Conservation (phyloP, 1,140 invertebrate species). For the Bombus impatiens region DNA sequence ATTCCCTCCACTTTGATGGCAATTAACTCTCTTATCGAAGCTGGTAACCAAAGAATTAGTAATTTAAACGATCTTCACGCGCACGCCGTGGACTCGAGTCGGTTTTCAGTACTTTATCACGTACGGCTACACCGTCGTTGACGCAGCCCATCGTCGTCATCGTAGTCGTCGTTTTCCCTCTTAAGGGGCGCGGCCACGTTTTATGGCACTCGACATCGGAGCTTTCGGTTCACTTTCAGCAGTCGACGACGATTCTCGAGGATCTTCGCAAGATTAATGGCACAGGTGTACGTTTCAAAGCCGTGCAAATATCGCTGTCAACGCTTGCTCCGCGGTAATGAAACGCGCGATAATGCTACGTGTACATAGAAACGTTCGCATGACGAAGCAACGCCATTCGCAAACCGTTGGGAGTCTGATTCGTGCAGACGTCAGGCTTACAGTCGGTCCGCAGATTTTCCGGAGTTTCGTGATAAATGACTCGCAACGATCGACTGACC, state of each 20-base stretch:
- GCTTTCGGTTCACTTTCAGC: conserved; percentile 38
- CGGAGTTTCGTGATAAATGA: neutral
- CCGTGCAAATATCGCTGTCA: conserved; percentile 73
- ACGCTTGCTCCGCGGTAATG: conserved; percentile 55
- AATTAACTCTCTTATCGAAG: conserved; percentile 42
- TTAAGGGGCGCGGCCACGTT: conserved; percentile 20
- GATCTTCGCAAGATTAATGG: conserved; percentile 70
- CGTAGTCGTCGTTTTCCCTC: conserved; percentile 19
- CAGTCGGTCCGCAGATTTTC: neutral
- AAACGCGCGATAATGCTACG: conserved; percentile 46
- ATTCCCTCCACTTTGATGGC: neutral
- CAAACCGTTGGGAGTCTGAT: neutral
- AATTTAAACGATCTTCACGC: conserved; percentile 36
- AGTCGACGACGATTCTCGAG: conserved; percentile 53
- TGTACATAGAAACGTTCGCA: conserved; percentile 31
- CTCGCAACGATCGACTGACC: neutral
- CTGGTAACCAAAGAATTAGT: conserved; percentile 44
- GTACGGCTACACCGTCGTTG: conserved; percentile 17
- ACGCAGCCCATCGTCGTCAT: neutral
- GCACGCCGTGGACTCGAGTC: neutral
- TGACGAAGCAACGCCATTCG: neutral
- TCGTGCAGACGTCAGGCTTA: neutral
- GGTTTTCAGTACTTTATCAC: conserved; percentile 42
- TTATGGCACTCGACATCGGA: conserved; percentile 49
- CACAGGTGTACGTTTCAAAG: conserved; percentile 62